Evolutionary conservation across 1,140 invertebrate genomes (phyloP), one percentile per base, ranked within the genome.

Genomic region (Pollicipes pollicipes): DNA sequence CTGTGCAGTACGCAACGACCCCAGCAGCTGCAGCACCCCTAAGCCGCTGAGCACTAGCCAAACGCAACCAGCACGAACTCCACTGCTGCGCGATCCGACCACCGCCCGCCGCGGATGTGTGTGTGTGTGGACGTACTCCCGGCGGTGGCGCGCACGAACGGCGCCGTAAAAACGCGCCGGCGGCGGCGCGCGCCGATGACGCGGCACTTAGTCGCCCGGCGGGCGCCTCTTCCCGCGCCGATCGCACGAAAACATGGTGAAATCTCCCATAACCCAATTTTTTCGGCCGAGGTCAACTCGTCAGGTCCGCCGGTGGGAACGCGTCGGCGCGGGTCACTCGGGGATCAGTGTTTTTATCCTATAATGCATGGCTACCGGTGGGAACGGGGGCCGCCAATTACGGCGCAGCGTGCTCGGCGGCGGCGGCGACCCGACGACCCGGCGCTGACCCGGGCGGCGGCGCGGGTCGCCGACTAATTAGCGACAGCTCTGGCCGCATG

Each of bases 181-280:
- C 45, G 45, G 45, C 45, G 17, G 6, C 8, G 21, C 17, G 2
- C 45, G 24, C n/a, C n/a, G n/a, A n/a, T n/a, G n/a, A n/a, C n/a
- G n/a, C n/a, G n/a, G n/a, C n/a, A n/a, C n/a, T n/a, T n/a, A n/a
- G n/a, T n/a, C n/a, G n/a, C n/a, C n/a, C n/a, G n/a, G n/a, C n/a
- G n/a, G n/a, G 24, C 45, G 45, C 45, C 45, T 35, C 32, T 58
- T 58, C 45, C 45, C 45, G 45, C 45, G 21, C 6, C 45, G 45
- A 58, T 58, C 45, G 45, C 45, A 58, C 45, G 45, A 58, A 58
- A 58, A 58, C 45, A 58, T 58, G 45, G 45, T 58, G 45, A 58
- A 58, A 58, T 58, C 45, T 58, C 45, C 45, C 45, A 58, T 58
- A 58, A 58, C 45, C 45, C 45, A 58, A 58, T 58, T 58, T 58